phyloP scores from a whole-genome alignment of 2,113 vertebrate species.

The Melospiza georgiana region DNA sequence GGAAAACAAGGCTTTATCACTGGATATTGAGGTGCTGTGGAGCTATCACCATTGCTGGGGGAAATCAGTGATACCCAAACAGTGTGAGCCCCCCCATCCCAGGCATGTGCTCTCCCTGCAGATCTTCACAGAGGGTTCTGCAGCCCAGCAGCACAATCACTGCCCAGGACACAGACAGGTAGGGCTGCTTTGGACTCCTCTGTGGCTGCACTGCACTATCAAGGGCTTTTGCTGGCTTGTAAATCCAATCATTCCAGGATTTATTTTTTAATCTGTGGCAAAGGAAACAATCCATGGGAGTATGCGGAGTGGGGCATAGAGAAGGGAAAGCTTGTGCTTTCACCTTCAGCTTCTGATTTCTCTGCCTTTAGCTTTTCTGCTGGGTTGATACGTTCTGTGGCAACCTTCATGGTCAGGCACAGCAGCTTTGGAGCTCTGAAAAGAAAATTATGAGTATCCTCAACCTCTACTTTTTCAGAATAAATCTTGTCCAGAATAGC shows the following conservation, averaged over 20 bases:
- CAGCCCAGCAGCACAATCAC: background rate
- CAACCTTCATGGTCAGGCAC: background rate
- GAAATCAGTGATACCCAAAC: background rate
- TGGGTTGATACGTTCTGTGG: background rate
- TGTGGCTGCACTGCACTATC: background rate
- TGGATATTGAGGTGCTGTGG: background rate
- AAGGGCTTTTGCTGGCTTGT: background rate
- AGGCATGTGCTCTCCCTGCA: background rate
- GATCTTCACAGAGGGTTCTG: background rate
- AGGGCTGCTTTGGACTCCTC: background rate
- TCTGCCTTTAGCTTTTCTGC: background rate
- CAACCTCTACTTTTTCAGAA: slow-evolving; percentile 14
- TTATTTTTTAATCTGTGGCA: background rate
- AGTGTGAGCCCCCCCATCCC: rapidly evolving
- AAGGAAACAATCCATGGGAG: background rate
- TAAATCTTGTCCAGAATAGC: slow-evolving; percentile 45
- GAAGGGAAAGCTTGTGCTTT: background rate
- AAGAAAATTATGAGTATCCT: slow-evolving; percentile 48
- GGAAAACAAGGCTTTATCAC: background rate
- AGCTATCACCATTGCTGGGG: background rate
- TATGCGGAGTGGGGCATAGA: background rate
- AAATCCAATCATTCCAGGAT: background rate
- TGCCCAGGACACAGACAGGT: background rate
- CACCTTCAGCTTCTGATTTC: background rate
- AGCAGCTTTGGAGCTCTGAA: slow-evolving; percentile 28